Base-by-base conservation (phyloP, 1,140 invertebrate genomes). In the Nomia melanderi region DNA sequence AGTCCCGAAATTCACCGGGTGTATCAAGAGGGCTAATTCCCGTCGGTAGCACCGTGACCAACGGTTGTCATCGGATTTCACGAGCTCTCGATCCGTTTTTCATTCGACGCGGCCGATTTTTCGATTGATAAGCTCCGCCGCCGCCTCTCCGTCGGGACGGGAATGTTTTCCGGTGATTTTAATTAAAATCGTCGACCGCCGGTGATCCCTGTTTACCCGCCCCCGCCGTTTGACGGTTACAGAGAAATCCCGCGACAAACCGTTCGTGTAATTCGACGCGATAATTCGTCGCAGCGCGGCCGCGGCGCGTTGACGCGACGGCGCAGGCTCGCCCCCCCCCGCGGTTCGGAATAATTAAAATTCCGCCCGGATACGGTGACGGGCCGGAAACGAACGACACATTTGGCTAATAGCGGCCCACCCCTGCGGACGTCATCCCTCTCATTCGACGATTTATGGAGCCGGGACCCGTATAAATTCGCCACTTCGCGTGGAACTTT, bases 291-390 rank as follows among this genome's bases (percentile, higher is more conserved):
- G 23, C 44, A 6, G 14, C 39, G 20, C 36, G 63, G 44, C 50
- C 67, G 60, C 72, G 75, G 27, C 60, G 50, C 66, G 75, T 29
- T 11, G n/a, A 23, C 33, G 8, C 33, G 33, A 36, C 3, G 33
- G 8, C 47, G 47, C 47, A 44, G 47, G 20, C 17, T 59, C 56
- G n/a, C 23, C 20, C 5, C 12, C 25, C 14, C 14, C 39, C 7
- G 47, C 8, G 54, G 64, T 53, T 57, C 44, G 63, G 20, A 54
- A 56, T 73, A 78, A 78, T 82, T 82, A 73, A 82, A 82, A 83
- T 83, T 78, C 72, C 71, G 71, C 36, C 66, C 31, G 62, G 29
- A 41, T 57, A 73, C 56, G 17, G 44, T 53, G 67, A 27, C 36
- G 31, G 54, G 11, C 65, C 25, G 25, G 47, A 67, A 82, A 82